Evolutionary conservation across 2,888 invertebrate species (phyloP).

Genomic region (Pristionchus entomophagus): DNA sequence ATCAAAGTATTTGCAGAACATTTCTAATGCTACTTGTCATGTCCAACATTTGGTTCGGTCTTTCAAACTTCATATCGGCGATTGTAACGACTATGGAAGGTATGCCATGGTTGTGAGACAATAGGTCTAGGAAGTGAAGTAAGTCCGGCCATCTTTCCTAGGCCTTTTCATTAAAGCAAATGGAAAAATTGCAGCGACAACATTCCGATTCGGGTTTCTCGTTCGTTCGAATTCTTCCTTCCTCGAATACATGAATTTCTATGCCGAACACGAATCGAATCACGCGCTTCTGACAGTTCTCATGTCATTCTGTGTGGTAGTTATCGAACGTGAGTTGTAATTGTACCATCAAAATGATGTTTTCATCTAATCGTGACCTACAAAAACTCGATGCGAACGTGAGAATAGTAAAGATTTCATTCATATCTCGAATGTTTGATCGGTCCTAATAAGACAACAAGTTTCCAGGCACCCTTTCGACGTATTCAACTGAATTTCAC

Average conservation of each 20-base stretch:
- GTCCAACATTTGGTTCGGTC: neutral
- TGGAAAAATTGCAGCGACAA: neutral
- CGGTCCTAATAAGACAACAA: too few relatives aligned
- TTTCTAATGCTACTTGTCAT: conserved; percentile 6
- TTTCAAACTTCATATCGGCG: neutral
- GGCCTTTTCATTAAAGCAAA: too few relatives aligned
- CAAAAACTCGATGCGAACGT: too few relatives aligned
- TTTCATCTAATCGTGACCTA: neutral
- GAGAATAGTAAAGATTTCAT: too few relatives aligned
- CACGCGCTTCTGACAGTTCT: neutral
- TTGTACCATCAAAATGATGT: neutral
- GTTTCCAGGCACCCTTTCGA: neutral
- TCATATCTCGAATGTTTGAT: too few relatives aligned
- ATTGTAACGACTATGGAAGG: neutral
- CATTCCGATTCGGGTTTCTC: neutral
- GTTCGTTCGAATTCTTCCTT: neutral
- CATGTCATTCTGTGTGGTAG: neutral
- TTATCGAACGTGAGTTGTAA: neutral
- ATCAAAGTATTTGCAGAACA: neutral
- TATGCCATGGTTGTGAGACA: too few relatives aligned
- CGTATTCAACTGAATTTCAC: neutral
- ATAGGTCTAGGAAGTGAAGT: too few relatives aligned
- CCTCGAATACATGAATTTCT: neutral
- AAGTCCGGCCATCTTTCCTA: too few relatives aligned
- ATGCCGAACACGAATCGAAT: neutral